Base-by-base conservation (phyloP, 1,140 invertebrate genomes). In the Drosophila persimilis region DNA sequence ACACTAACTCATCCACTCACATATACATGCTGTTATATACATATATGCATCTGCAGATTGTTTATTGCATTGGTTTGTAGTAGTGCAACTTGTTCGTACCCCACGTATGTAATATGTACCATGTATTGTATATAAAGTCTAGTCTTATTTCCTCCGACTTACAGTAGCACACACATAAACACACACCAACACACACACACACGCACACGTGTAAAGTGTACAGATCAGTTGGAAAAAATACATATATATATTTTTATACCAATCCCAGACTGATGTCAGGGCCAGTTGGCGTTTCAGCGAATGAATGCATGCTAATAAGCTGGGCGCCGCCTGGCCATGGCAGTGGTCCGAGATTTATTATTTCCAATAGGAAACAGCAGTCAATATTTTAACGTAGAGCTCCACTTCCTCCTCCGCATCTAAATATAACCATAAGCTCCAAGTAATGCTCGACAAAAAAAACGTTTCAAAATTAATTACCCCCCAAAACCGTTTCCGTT, bases 111-210 rank as follows among this genome's bases (percentile, higher is more conserved):
- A 67, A 29, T 57, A 44, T 64, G 59, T 71, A 58, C 31, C 9
- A 13, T 63, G 61, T 69, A 52, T 80, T 63, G 61, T 69, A 52
- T 80, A 50, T 76, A 70, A 35, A 76, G 61, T 61, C 55, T 75
- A 75, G 55, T 26, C 35, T 22, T 26, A 74, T 53, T 45, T 35
- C 46, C 59, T 54, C 31, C 20, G 13, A 39, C 11, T 39, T 13
- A 24, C 51, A 17, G 46, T 51, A 41, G 55, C 11, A 39, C 47
- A 31, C 47, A 43, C 43, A 45, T 26, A 45, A 13, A 39, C 35
- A 39, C 31, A 35, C 51, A n/a, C 52, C 50, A 31, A 56, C 24
- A 31, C 47, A 31, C 47, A 31, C 41, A 31, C n/a, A 43, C 56
- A 41, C 44, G 43, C 43, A 45, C 35, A 45, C 47, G 50, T 48